Conservation (phyloP, 2,797 vertebrate genomes). For the Eidolon dupreanum region DNA sequence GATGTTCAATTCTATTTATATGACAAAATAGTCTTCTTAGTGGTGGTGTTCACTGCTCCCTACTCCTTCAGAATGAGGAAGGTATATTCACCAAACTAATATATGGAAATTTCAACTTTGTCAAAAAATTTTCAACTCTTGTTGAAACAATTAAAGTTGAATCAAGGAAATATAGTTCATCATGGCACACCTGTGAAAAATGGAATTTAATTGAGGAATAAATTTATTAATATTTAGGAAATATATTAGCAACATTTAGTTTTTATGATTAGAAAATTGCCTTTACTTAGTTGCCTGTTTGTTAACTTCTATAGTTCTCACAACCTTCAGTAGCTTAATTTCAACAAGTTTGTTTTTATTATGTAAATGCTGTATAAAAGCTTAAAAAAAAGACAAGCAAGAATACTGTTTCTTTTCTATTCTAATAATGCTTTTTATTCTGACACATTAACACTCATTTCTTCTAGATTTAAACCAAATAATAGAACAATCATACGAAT, state of each 20-base stretch:
- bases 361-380: neutral
- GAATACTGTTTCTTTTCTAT: neutral
- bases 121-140: constrained; percentile 52
- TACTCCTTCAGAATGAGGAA: neutral
- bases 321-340: neutral
- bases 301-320: neutral
- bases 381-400: neutral
- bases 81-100: neutral
- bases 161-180: constrained; percentile 64
- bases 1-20: neutral
- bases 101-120: constrained; percentile 53
- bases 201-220: constrained; percentile 50
- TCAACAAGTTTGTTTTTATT: neutral
- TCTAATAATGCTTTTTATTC: neutral
- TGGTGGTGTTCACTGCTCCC: neutral
- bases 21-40: neutral
- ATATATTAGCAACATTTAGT: constrained; percentile 39
- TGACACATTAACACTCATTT: neutral
- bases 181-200: constrained; percentile 60
- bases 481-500: neutral
- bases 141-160: constrained; percentile 76
- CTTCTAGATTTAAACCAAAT: neutral
- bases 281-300: constrained; percentile 28
- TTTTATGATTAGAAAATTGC: constrained; percentile 60
- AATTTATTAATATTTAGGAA: constrained; percentile 61